Evolutionary conservation across 2,888 invertebrate species (phyloP).

Genomic region (Drosophila picticornis): DNA sequence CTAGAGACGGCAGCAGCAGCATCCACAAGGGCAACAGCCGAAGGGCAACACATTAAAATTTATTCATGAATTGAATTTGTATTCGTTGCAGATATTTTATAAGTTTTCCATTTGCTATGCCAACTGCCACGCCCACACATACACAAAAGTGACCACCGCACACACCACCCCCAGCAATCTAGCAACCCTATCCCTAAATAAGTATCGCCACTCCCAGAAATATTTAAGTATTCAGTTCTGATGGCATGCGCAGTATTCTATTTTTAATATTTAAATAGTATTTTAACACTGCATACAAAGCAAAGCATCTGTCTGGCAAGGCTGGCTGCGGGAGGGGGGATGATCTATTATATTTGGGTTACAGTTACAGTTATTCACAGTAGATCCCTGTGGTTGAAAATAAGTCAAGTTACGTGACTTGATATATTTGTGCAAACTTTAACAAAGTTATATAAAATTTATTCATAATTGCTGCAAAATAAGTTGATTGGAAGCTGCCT

Average conservation of each 20-base stretch:
- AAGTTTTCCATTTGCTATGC: constrained; percentile 63
- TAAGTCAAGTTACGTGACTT: not conserved
- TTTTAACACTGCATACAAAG: not conserved
- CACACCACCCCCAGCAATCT: too few relatives aligned
- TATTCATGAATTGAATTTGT: constrained; percentile 83
- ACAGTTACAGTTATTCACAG: not conserved
- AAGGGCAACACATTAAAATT: constrained; percentile 69
- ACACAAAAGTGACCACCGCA: not conserved
- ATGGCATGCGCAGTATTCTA: constrained; percentile 33
- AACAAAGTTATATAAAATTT: not conserved
- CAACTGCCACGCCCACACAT: constrained; percentile 11
- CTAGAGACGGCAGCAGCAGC: constrained; percentile 5
- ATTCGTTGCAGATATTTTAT: constrained; percentile 79
- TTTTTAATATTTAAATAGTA: constrained; percentile 42
- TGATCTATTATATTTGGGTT: not conserved
- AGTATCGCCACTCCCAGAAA: constrained; percentile 2
- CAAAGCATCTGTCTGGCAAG: not conserved
- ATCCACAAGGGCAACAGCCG: constrained; percentile 39
- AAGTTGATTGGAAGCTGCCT: not conserved
- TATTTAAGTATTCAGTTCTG: constrained; percentile 13
- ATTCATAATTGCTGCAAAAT: not conserved
- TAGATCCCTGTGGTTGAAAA: not conserved
- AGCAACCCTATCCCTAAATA: not conserved
- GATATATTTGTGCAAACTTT: not conserved
- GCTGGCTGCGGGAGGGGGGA: not conserved